Evolutionary conservation across 1,140 invertebrate species (phyloP).

Genomic region (Brachionus manjavacas): DNA sequence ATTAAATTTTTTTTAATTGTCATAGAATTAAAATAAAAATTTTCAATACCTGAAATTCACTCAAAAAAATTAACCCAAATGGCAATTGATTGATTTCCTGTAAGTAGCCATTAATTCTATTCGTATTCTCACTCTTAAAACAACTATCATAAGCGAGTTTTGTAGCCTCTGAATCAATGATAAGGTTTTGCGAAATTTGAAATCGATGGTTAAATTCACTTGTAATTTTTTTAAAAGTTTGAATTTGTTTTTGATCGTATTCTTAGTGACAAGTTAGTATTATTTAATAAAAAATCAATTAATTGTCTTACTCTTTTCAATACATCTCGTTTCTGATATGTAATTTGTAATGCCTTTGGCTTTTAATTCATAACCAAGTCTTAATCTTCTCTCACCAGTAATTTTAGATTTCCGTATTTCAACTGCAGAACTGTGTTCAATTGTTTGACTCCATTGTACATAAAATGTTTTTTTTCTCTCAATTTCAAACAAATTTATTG

Average conservation of each 20-base stretch:
- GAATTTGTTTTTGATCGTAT: neutral
- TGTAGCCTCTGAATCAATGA: neutral
- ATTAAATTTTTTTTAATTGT: too few species aligned
- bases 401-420: neutral
- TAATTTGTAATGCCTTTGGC: neutral
- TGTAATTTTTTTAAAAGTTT: neutral
- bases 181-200: neutral
- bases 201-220: slow-evolving; percentile 5
- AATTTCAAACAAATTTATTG: too few species aligned
- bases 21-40: neutral
- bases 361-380: neutral
- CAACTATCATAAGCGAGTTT: neutral
- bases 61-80: neutral
- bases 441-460: neutral
- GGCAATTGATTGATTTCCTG: neutral
- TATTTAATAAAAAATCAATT: neutral
- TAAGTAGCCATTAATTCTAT: neutral
- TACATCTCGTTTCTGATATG: neutral
- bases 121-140: neutral
- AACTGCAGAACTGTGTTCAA: neutral
- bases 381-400: neutral
- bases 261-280: neutral
- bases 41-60: neutral
- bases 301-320: too few species aligned
- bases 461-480: too few species aligned